phyloP scores from a whole-genome alignment of 2,888 invertebrate species.

The Drosophila hamatofila region DNA sequence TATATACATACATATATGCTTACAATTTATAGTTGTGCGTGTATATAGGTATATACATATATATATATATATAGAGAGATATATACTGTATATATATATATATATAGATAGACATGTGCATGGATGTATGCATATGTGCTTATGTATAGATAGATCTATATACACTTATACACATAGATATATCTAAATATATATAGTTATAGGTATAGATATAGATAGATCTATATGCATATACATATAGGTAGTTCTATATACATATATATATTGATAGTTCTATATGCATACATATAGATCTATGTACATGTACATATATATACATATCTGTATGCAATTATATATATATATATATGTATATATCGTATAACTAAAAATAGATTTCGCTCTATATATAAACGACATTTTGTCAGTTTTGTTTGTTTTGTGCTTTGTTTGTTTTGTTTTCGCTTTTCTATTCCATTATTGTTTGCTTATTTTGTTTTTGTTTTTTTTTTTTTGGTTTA shows the following conservation, averaged over 20 bases:
- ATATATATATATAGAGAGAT: neutral
- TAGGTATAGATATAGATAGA: slow-evolving; percentile 12
- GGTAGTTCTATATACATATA: slow-evolving; percentile 8
- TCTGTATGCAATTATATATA: neutral
- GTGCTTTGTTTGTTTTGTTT: slow-evolving; percentile 2
- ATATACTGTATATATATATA: neutral
- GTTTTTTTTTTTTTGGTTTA: neutral
- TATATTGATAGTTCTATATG: too few species aligned
- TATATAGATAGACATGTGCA: neutral
- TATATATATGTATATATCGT: slow-evolving; percentile 39
- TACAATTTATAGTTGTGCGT: slow-evolving; percentile 9
- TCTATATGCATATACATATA: too few species aligned
- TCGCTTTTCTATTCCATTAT: neutral
- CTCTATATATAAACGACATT: slow-evolving; percentile 15
- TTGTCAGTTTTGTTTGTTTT: slow-evolving; percentile 20
- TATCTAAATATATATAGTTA: slow-evolving; percentile 13
- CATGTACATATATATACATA: neutral
- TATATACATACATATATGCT: slow-evolving; percentile 13
- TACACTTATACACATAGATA: slow-evolving; percentile 9
- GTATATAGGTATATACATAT: slow-evolving; percentile 24
- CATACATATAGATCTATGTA: slow-evolving; percentile 2
- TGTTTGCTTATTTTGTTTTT: neutral
- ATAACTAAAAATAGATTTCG: slow-evolving; percentile 29
- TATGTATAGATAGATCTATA: too few species aligned
- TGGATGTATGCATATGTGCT: too few species aligned